These are phyloP conservation scores for Conomelus anceps DNA, from an alignment of 2,888 invertebrate genomes.

Conservation along the genomic window DNA sequence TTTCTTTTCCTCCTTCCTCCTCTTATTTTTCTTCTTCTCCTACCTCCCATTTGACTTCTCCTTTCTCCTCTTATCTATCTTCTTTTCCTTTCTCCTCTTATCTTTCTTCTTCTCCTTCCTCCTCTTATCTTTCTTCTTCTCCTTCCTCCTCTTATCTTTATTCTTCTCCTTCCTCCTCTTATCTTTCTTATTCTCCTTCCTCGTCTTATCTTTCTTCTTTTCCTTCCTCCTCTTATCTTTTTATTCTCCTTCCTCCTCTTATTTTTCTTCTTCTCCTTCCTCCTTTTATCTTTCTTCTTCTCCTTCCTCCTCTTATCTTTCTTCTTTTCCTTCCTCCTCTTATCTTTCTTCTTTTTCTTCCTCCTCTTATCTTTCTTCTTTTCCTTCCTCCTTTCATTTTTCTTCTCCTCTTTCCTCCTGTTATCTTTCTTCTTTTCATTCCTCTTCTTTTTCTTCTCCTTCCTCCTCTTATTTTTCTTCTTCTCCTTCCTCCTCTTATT, in stretches of 20 bases:
- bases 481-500: no score
- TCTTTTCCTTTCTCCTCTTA: not conserved
- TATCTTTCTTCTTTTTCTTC: not conserved
- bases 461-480: no score
- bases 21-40: not conserved
- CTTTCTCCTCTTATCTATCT: not conserved
- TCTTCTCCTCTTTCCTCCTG: no score
- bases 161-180: no score
- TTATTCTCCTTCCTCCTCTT: not conserved
- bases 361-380: not conserved
- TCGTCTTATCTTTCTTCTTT: no score
- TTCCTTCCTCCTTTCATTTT: not conserved
- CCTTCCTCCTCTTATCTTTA: not conserved
- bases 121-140: not conserved
- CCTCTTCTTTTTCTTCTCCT: no score
- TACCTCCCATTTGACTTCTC: not conserved
- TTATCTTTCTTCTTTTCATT: no score
- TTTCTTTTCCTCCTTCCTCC: not conserved
- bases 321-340: not conserved
- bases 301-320: not conserved
- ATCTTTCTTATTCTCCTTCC: no score
- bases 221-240: no score
- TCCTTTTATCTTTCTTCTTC: not conserved
- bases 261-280: not conserved
- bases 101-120: not conserved